phyloP scores from a whole-genome alignment of 2,888 invertebrate genomes.

The Euzophera pinguis region DNA sequence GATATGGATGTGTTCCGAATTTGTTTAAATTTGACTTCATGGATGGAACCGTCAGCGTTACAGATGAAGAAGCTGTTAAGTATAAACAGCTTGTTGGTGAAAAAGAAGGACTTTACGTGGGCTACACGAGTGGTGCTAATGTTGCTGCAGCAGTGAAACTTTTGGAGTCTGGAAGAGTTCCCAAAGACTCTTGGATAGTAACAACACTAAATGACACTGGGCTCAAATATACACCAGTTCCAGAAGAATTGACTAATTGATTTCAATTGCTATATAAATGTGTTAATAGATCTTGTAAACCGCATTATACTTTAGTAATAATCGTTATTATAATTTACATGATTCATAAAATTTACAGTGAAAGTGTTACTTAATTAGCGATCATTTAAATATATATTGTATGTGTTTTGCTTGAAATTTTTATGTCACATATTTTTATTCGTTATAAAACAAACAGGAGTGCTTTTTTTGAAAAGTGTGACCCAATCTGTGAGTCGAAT shows the following conservation, averaged over 20 bases:
- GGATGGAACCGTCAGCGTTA: conserved; percentile 60
- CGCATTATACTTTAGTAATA: too few species aligned
- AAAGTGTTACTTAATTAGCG: too few species aligned
- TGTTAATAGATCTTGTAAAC: too few species aligned
- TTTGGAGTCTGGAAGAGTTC: conserved; percentile 54
- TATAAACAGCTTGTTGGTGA: conserved; percentile 58
- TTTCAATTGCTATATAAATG: background rate
- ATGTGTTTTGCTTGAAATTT: too few species aligned
- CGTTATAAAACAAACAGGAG: too few species aligned
- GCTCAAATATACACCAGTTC: conserved; percentile 63
- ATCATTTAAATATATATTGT: too few species aligned
- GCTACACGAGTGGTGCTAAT: conserved; percentile 70
- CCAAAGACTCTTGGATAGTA: conserved; percentile 64
- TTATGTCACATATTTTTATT: too few species aligned
- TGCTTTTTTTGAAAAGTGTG: too few species aligned
- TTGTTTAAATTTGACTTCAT: conserved; percentile 59
- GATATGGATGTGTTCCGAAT: conserved; percentile 64
- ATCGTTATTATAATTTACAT: too few species aligned
- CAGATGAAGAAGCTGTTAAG: conserved; percentile 58
- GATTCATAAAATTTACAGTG: too few species aligned
- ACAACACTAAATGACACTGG: conserved; percentile 63
- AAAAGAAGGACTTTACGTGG: conserved; percentile 67
- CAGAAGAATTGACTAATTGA: conserved; percentile 34
- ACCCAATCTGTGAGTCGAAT: too few species aligned
- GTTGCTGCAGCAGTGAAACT: conserved; percentile 67